Evolutionary conservation across 2,113 vertebrate species (phyloP).

Genomic region (Campylomormyrus numenius): DNA sequence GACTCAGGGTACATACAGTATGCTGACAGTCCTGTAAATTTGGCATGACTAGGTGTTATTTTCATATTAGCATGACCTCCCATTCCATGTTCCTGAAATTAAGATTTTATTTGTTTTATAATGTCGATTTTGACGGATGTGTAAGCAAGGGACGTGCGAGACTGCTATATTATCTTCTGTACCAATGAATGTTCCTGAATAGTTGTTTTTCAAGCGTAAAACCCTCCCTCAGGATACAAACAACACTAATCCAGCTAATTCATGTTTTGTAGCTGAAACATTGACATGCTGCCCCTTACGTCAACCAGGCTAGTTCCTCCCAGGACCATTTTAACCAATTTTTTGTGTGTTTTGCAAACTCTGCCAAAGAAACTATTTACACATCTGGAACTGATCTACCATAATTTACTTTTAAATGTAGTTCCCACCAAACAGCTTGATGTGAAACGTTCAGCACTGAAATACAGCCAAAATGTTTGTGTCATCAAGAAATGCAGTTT

Average conservation of each 20-base stretch:
- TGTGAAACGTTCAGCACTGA: not conserved
- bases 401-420: constrained; percentile 11
- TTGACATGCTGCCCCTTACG: not conserved
- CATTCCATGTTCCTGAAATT: not conserved
- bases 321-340: not conserved
- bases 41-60: not conserved
- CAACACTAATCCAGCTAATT: not conserved
- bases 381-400: not conserved
- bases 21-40: not conserved
- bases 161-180: not conserved
- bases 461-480: not conserved
- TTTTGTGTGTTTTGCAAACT: not conserved
- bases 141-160: not conserved
- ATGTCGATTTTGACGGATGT: not conserved
- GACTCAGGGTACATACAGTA: not conserved
- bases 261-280: not conserved
- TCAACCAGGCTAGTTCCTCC: not conserved
- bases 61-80: not conserved
- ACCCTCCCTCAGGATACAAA: not conserved
- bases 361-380: constrained; percentile 3
- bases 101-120: not conserved
- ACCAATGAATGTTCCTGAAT: not conserved
- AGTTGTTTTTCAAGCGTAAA: not conserved
- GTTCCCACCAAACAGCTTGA: not conserved
- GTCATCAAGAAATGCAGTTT: not conserved